phyloP scores from a whole-genome alignment of 2,113 vertebrate species.

The Arizona elegans region DNA sequence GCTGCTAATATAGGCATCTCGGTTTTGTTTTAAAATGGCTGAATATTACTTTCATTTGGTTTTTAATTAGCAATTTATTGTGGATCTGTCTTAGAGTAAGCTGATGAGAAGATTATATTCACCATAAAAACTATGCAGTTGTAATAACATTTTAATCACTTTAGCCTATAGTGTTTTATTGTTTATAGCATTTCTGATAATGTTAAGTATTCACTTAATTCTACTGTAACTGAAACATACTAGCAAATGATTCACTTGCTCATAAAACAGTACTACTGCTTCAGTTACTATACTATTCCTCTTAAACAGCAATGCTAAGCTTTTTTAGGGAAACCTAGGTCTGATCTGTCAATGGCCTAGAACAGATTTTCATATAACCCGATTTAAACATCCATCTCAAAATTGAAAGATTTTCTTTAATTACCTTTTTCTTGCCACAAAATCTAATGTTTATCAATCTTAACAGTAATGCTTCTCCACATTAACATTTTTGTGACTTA shows the following conservation, averaged over 20 bases:
- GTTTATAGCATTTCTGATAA: slow-evolving; percentile 29
- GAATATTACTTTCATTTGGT: slow-evolving; percentile 14
- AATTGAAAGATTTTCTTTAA: background rate
- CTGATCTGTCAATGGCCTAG: background rate
- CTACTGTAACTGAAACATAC: slow-evolving; percentile 10
- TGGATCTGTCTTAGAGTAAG: slow-evolving; percentile 2
- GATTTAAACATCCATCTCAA: background rate
- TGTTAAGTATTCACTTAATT: slow-evolving; percentile 23
- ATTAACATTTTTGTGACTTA: background rate
- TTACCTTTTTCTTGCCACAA: background rate
- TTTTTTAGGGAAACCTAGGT: background rate
- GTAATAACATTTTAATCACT: slow-evolving; percentile 28
- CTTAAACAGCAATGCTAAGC: background rate
- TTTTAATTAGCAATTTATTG: slow-evolving; percentile 22
- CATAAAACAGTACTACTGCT: background rate
- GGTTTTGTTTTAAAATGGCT: slow-evolving; percentile 13
- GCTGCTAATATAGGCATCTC: background rate
- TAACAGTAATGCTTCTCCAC: background rate
- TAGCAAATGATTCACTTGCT: slow-evolving; percentile 22
- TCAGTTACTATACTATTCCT: background rate
- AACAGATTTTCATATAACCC: background rate
- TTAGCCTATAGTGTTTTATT: slow-evolving; percentile 20
- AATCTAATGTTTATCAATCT: background rate
- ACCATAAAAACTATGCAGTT: slow-evolving; percentile 25
- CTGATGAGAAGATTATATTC: slow-evolving; percentile 25